Evolutionary conservation across 53 echinoderm and acorn worm species (phyloP).

Genomic region (Actinopyga echinites): DNA sequence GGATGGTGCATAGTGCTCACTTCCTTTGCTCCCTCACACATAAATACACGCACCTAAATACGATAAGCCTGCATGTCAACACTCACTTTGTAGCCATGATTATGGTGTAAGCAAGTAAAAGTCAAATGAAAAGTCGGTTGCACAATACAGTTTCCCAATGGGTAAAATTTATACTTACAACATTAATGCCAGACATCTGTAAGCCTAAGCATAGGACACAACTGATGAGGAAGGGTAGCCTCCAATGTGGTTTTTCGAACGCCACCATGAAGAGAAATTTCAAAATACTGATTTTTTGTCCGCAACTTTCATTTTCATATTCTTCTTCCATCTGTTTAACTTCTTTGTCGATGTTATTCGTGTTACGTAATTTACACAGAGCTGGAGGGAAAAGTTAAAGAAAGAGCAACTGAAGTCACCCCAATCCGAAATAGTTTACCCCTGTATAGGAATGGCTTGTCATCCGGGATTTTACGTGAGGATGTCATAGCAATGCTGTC

Average conservation of each 20-base stretch:
- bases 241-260: slow-evolving; percentile 44
- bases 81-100: too few relatives aligned
- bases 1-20: too few relatives aligned
- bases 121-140: too few relatives aligned
- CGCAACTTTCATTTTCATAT: slow-evolving; percentile 1
- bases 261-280: slow-evolving; percentile 27
- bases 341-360: slow-evolving; percentile 17
- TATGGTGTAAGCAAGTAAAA: too few relatives aligned
- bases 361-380: slow-evolving; percentile 19
- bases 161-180: slow-evolving; percentile 15
- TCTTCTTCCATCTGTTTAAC: slow-evolving; percentile 49
- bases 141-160: not conserved
- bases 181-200: slow-evolving; percentile 60
- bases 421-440: too few relatives aligned
- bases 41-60: too few relatives aligned
- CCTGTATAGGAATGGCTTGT: too few relatives aligned
- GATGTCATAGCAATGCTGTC: too few relatives aligned
- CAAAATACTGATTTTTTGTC: slow-evolving; percentile 9
- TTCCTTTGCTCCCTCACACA: too few relatives aligned
- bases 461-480: too few relatives aligned
- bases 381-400: slow-evolving; percentile 7
- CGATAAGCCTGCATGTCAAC: too few relatives aligned
- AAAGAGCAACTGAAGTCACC: not conserved
- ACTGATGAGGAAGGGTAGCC: slow-evolving; percentile 50
- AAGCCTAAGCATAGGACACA: slow-evolving; percentile 38